Evolutionary conservation across 2,888 invertebrate species (phyloP), one percentile per base, ranked within the genome.

Genomic region (Helobdella robusta): DNA sequence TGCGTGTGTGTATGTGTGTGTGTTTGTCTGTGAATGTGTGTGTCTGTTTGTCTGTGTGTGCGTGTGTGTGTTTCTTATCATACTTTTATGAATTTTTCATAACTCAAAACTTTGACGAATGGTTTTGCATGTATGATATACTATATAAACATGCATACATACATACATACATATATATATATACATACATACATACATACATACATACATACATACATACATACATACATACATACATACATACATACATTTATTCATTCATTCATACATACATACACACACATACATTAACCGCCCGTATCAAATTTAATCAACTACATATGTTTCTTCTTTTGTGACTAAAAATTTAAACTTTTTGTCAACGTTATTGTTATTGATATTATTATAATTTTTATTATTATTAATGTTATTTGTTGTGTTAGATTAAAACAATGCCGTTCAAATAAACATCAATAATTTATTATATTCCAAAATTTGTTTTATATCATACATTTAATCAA

Each of bases 1-100:
- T 50, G 50, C 25, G 50, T 50, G 50, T 50, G 50, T 50, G 50
- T 50, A 25, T 50, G 50, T 50, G 50, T 50, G 50, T 50, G 50
- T 50, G 50, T 50, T n/a, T 50, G 50, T 50, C 20, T 50, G 50
- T 50, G 50, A 23, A 25, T 50, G 50, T 50, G 50, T 50, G 50
- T 50, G 50, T 50, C 20, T 50, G 50, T 50, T n/a, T 50, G 50
- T 50, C 20, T 50, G 50, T 50, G 18, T 50, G 50, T 40, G 44
- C 15, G 44, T 40, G 44, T 40, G 44, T 40, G 44, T 40, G 44
- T n/a, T 15, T 15, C 11, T 40, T 40, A 11, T 15, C 11, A n/a
- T 15, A 40, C 44, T n/a, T 40, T 40, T 15, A 40, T 40, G 15
- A 40, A n/a, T 40, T 40, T 40, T 40, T 40, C 15, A n/a, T n/a